A percentile compares a stretch with the other conserved stretches of the same genome.
Conservation (phyloP, 2,113 vertebrate species). For the Crotophaga sulcirostris region DNA sequence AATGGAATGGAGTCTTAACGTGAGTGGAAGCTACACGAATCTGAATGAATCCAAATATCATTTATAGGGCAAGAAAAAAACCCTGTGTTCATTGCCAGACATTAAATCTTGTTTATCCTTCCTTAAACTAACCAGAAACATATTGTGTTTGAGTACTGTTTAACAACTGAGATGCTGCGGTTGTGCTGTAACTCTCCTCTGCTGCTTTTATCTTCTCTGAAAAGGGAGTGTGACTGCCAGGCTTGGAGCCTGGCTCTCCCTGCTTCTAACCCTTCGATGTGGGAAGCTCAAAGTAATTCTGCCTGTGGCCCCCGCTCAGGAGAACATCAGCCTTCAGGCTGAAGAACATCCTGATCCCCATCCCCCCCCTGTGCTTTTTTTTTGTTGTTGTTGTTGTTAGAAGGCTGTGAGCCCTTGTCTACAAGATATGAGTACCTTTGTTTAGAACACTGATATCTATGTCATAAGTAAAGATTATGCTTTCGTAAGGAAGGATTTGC, state of each 20-base stretch:
- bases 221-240: neutral
- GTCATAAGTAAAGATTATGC: neutral
- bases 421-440: neutral
- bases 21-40: conserved; percentile 62
- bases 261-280: neutral
- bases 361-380: neutral
- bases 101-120: conserved; percentile 80
- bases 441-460: neutral
- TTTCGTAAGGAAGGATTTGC: neutral
- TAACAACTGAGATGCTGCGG: conserved; percentile 57
- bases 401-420: neutral
- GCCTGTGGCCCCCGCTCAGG: neutral
- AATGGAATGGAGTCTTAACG: conserved; percentile 65
- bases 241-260: neutral
- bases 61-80: conserved; percentile 36
- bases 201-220: conserved; percentile 37
- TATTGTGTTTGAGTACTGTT: conserved; percentile 65
- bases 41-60: conserved; percentile 70
- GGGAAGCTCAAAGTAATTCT: neutral
- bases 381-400: neutral
- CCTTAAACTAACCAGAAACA: conserved; percentile 80
- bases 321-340: neutral
- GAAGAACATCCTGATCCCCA: neutral
- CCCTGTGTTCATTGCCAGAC: conserved; percentile 65
- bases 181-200: conserved; percentile 28